These are phyloP conservation scores for Laspeyria flexula DNA, from an alignment of 2,888 invertebrate species.

Conservation along the genomic window DNA sequence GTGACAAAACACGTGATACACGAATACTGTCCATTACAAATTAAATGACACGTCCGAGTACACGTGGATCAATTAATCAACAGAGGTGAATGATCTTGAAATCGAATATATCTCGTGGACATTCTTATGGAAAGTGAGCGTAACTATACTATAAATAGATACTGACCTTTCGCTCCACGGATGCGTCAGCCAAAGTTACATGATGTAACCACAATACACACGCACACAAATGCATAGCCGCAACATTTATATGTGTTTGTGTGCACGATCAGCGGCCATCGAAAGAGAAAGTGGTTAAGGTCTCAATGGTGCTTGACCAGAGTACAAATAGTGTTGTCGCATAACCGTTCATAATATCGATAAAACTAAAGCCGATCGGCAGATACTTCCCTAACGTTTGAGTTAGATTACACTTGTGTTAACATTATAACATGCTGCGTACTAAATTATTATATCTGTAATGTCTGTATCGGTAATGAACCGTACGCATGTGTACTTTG, in stretches of 20 bases:
- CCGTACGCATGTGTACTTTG: slow-evolving; percentile 12
- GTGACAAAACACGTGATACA: slow-evolving; percentile 20
- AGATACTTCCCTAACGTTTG: not conserved
- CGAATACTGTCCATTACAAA: slow-evolving; percentile 27
- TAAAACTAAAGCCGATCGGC: slow-evolving; percentile 11
- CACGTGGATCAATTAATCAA: slow-evolving; percentile 37
- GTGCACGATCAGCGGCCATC: slow-evolving; percentile 62
- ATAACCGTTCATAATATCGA: slow-evolving; percentile 43
- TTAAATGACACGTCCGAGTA: slow-evolving; percentile 23
- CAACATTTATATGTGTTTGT: slow-evolving; percentile 39
- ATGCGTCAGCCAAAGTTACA: slow-evolving; percentile 78
- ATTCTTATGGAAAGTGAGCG: slow-evolving; percentile 76
- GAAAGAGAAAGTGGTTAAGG: slow-evolving; percentile 82
- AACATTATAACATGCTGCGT: not conserved
- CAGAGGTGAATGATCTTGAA: slow-evolving; percentile 63
- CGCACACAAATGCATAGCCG: slow-evolving; percentile 44
- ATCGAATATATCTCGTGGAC: slow-evolving; percentile 56
- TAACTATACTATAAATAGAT: slow-evolving; percentile 72
- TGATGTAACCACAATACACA: slow-evolving; percentile 72
- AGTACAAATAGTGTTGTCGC: slow-evolving; percentile 50
- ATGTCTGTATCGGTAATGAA: slow-evolving; percentile 1
- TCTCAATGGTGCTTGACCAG: slow-evolving; percentile 66
- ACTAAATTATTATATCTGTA: not conserved
- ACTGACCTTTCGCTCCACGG: slow-evolving; percentile 77
- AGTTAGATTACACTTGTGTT: too few species aligned